Evolutionary conservation across 2,888 invertebrate species (phyloP).

Genomic region (Synanthedon tipuliformis): DNA sequence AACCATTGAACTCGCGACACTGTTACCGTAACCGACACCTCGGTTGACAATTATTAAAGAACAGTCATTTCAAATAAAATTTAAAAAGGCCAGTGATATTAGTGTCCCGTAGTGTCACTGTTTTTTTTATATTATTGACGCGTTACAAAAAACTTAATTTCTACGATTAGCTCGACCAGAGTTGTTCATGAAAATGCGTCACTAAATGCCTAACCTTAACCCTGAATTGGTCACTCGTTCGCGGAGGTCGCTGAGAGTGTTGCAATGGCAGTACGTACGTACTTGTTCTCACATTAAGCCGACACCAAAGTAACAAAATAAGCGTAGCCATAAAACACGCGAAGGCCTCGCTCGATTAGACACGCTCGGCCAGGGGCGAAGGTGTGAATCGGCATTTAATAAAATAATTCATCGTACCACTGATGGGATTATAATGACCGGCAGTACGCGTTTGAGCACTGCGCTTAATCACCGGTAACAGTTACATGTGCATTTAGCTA

Average conservation of each 20-base stretch:
- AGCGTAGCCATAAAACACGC: constrained; percentile 18
- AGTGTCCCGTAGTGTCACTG: too few relatives aligned
- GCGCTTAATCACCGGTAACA: background rate
- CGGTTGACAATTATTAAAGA: too few relatives aligned
- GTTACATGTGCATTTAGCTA: background rate
- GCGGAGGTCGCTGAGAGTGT: background rate
- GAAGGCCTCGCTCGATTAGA: constrained; percentile 34
- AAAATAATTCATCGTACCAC: constrained; percentile 51
- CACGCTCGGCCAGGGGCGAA: constrained; percentile 38
- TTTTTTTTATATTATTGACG: too few relatives aligned
- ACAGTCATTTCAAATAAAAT: too few relatives aligned
- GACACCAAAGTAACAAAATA: constrained; percentile 1
- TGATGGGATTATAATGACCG: constrained; percentile 61
- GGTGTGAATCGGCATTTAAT: constrained; percentile 66
- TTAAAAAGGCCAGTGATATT: too few relatives aligned
- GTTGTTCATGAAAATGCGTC: too few relatives aligned
- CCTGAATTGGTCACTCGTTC: too few relatives aligned
- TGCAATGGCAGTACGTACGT: background rate
- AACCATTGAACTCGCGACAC: too few relatives aligned
- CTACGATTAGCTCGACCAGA: too few relatives aligned
- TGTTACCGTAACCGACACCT: too few relatives aligned
- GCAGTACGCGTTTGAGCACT: background rate
- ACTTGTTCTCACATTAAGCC: constrained; percentile 2
- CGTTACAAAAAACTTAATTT: too few relatives aligned
- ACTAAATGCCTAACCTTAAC: too few relatives aligned